Base-by-base conservation (phyloP, 2,113 vertebrate genomes). In the Lophochroa leadbeateri region DNA sequence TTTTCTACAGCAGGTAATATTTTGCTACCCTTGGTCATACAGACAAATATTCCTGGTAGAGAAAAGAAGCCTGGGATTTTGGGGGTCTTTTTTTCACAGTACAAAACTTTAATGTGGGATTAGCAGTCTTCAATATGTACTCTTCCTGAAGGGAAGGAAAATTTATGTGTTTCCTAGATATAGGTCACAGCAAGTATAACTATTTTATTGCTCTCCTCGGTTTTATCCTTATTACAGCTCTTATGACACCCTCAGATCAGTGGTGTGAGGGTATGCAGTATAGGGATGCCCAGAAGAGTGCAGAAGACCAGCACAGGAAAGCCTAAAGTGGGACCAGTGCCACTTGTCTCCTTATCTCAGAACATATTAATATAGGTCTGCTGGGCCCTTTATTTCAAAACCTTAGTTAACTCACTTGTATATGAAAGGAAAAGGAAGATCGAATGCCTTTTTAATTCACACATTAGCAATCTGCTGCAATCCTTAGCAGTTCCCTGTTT, bases 401-500 rank as follows among this genome's bases (percentile, higher is more conserved):
- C 27, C 12, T 28, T 19, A 50, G 10, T 33, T 86, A 61, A 33
- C 27, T 84, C 23, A 21, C 13, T 43, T 1, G 0, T 29, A 33
- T 41, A 17, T 35, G 47, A 72, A 72, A 46, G 20, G 15, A 55
- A 24, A 35, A 49, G 10, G 24, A 72, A 82, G 47, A 55, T 35
- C 15, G 7, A 61, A 46, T 0, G 1, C 16, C 77, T 87, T 18
- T 20, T 52, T 84, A 74, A 63, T 69, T 69, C 57, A 41, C 55
- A 57, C 17, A 52, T 13, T 13, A 75, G 37, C 28, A 75, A 68
- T 50, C 24, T 63, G 24, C n/a, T 70, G 33, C 65, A 81, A 72
- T 67, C 27, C 0, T 1, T 28, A 80, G 50, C 0, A 0, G n/a
- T 41, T 11, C 28, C 63, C 29, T 39, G 14, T 57, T 79, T 44